These are phyloP conservation scores for Cyphomyrus plagiostoma DNA, from an alignment of 2,113 vertebrate species.

Conservation along the genomic window DNA sequence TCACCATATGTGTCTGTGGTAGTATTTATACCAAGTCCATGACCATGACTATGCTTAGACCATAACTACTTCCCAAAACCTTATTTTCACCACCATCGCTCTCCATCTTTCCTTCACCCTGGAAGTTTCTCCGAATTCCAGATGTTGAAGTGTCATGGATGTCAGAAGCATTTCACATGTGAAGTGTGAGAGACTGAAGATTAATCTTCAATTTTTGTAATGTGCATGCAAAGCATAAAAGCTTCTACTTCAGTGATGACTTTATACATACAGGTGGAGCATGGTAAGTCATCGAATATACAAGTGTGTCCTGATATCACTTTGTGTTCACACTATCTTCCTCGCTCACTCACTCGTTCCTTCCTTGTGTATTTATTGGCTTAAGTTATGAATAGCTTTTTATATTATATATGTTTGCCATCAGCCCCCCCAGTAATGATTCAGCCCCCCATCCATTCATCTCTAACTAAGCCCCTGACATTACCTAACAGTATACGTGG, in stretches of 20 bases:
- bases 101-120: not conserved
- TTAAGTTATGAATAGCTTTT: no score
- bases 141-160: not conserved
- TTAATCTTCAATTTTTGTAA: not conserved
- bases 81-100: not conserved
- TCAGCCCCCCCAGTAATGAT: no score
- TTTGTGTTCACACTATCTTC: not conserved
- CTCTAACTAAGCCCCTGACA: not conserved
- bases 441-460: not conserved
- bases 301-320: not conserved
- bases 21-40: not conserved
- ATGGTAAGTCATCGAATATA: not conserved
- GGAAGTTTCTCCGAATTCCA: not conserved
- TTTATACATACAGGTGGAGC: not conserved
- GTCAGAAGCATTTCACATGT: not conserved
- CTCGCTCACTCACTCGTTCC: not conserved
- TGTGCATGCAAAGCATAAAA: not conserved
- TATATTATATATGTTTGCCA: no score
- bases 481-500: not conserved
- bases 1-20: not conserved
- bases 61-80: not conserved
- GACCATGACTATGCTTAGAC: not conserved
- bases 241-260: not conserved
- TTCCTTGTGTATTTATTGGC: not conserved
- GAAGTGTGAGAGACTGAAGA: not conserved